Base-by-base conservation (phyloP, 2,888 invertebrate genomes). In the Morinoia aosen region DNA sequence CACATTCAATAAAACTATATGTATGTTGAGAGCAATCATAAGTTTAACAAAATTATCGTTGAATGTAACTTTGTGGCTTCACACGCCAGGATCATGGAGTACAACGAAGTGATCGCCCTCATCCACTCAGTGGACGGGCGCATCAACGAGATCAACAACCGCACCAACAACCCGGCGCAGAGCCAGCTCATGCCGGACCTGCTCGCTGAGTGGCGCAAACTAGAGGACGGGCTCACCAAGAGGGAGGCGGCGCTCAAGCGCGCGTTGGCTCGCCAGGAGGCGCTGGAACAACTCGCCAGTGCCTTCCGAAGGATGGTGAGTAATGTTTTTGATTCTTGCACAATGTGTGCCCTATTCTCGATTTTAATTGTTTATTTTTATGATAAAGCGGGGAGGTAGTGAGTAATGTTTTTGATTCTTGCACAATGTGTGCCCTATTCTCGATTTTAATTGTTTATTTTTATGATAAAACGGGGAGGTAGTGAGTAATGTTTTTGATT, bases 91-190 rank as follows among this genome's bases (percentile, higher is more conserved):
- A 99, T 99, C 97, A 99, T 98, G 97, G 99, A 99, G 97, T 98
- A 99, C 95, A 99, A 99, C 97, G 99, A 99, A 97, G 98, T 99
- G 97, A 99, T 99, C 97, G 99, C 99, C 0, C 97, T 99, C 64
- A 99, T 98, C 97, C 99, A 99, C 97, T 98, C 99, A 97, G 99
- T 99, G 97, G 99, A 99, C 97, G 88, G 95, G 33, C 98, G 99
- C 97, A 98, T 99, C 97, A 99, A 99, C 97, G 99, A 99, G 40
- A 97, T 99, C 97, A 98, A 99, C 96, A 99, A 99, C 97, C 98
- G 98, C 39, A 98, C 98, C 33, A 99, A 98, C 97, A 98, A 98
- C 14, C 96, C 91, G 64, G 48, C 88, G 1, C 58, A 94, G 33
- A 95, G 95, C 0, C 98, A 99, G 97, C 98, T 99, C 97, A 98